These are phyloP conservation scores for Siphamia tubifer DNA, from an alignment of 2,113 vertebrate genomes.

Conservation along the genomic window DNA sequence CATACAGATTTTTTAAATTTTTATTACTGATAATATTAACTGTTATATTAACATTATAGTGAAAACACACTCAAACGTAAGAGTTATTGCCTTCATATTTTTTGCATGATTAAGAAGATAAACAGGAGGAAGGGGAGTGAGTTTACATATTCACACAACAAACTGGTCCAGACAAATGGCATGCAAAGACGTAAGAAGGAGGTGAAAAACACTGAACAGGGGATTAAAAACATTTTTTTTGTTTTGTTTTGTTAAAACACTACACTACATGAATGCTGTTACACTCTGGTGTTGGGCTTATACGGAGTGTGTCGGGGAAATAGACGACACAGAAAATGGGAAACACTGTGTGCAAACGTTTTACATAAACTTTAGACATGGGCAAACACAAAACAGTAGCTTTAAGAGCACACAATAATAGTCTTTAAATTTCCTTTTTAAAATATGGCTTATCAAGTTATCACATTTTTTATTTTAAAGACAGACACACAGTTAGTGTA, in stretches of 20 bases:
- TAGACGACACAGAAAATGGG: slow-evolving; percentile 48
- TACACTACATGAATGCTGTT: slow-evolving; percentile 43
- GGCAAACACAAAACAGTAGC: slow-evolving; percentile 64
- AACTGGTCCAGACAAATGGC: slow-evolving; percentile 71
- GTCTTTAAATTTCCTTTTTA: slow-evolving; percentile 70
- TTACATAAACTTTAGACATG: slow-evolving; percentile 61
- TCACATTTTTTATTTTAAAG: slow-evolving; percentile 58
- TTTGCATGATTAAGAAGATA: slow-evolving; percentile 64
- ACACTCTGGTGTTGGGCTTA: slow-evolving; percentile 8
- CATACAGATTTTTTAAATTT: slow-evolving; percentile 44
- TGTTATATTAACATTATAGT: slow-evolving; percentile 57
- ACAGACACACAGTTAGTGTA: slow-evolving; percentile 65
- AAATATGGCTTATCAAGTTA: slow-evolving; percentile 85
- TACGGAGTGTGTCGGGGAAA: slow-evolving; percentile 6
- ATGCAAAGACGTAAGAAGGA: slow-evolving; percentile 70
- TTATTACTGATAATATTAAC: slow-evolving; percentile 36
- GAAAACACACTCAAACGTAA: slow-evolving; percentile 71
- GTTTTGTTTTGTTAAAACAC: slow-evolving; percentile 58
- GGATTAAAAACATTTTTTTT: slow-evolving; percentile 57
- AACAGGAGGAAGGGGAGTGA: slow-evolving; percentile 5
- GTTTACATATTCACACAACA: slow-evolving; percentile 66
- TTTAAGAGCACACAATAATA: slow-evolving; percentile 61
- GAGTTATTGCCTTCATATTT: slow-evolving; percentile 79
- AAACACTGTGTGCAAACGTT: slow-evolving; percentile 68
- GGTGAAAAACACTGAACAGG: slow-evolving; percentile 33